phyloP scores from a whole-genome alignment of 2,888 invertebrate genomes.

The Pseudococcus jackbeardsleyi region DNA sequence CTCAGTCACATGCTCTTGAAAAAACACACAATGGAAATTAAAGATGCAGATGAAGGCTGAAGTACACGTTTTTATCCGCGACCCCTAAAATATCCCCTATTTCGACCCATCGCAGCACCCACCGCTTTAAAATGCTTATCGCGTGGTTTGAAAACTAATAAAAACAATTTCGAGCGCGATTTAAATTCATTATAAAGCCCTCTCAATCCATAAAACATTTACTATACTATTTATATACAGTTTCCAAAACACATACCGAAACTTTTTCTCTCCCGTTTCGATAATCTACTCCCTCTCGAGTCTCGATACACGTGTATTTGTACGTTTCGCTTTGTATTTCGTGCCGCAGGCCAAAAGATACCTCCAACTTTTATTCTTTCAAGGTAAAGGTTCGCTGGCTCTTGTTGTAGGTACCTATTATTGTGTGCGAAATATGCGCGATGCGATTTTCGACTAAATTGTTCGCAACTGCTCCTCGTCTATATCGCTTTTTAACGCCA shows the following conservation, averaged over 20 bases:
- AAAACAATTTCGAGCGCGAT: background rate
- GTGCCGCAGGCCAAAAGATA: background rate
- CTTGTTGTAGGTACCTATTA: background rate
- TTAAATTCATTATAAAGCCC: constrained; percentile 2
- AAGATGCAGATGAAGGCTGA: background rate
- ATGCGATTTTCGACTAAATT: background rate
- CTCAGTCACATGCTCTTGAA: too few relatives aligned
- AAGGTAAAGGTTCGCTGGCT: background rate
- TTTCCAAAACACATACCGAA: background rate
- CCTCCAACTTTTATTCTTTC: background rate
- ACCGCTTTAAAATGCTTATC: background rate
- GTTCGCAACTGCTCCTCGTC: background rate
- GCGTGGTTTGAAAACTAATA: background rate
- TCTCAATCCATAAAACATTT: background rate
- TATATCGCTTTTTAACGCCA: background rate
- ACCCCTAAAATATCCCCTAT: background rate
- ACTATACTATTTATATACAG: background rate
- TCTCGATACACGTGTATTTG: background rate
- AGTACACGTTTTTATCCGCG: background rate
- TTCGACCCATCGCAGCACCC: background rate
- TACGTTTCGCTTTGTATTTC: background rate
- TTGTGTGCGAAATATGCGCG: constrained; percentile 1
- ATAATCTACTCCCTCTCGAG: background rate
- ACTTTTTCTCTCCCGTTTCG: background rate
- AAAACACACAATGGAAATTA: background rate